Conservation (phyloP, 2,797 vertebrate genomes). For the Amniataba percoides region DNA sequence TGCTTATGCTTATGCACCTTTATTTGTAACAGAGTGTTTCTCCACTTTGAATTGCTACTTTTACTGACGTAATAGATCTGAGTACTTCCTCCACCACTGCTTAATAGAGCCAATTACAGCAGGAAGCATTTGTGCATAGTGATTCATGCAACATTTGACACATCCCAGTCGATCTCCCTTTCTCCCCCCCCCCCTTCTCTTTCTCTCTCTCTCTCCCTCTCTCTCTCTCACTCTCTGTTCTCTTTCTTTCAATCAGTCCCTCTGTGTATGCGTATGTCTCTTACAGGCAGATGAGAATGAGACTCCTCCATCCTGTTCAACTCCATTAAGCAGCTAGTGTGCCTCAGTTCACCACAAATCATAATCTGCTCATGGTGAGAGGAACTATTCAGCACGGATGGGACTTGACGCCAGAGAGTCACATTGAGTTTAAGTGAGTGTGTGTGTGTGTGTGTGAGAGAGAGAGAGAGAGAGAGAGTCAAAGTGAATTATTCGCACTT, state of each 20-base stretch:
- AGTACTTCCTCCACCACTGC: slow-evolving; percentile 12
- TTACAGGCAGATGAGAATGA: slow-evolving; percentile 65
- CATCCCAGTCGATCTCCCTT: slow-evolving; percentile 62
- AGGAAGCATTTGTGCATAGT: slow-evolving; percentile 75
- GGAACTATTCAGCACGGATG: slow-evolving; percentile 46
- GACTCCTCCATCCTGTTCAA: slow-evolving; percentile 72
- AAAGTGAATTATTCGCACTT: slow-evolving; percentile 33
- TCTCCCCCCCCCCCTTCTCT: slow-evolving; percentile 34
- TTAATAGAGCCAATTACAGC: slow-evolving; percentile 77
- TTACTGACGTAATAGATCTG: slow-evolving; percentile 4
- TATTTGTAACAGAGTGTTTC: neutral
- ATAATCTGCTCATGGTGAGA: slow-evolving; percentile 71
- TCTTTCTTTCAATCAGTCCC: slow-evolving; percentile 51
- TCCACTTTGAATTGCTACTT: slow-evolving; percentile 4
- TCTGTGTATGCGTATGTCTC: slow-evolving; percentile 45
- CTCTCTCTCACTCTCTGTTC: slow-evolving; percentile 17
- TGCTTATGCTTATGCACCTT: neutral
- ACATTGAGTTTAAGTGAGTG: slow-evolving; percentile 49
- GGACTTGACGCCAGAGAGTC: slow-evolving; percentile 52
- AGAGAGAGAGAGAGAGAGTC: neutral
- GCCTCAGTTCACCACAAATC: slow-evolving; percentile 73
- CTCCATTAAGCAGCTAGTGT: slow-evolving; percentile 80
- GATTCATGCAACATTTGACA: slow-evolving; percentile 79
- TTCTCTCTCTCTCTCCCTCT: neutral
- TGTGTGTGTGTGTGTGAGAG: neutral